These are phyloP conservation scores for Ylistrum balloti DNA, from an alignment of 1,140 invertebrate genomes.

Conservation along the genomic window DNA sequence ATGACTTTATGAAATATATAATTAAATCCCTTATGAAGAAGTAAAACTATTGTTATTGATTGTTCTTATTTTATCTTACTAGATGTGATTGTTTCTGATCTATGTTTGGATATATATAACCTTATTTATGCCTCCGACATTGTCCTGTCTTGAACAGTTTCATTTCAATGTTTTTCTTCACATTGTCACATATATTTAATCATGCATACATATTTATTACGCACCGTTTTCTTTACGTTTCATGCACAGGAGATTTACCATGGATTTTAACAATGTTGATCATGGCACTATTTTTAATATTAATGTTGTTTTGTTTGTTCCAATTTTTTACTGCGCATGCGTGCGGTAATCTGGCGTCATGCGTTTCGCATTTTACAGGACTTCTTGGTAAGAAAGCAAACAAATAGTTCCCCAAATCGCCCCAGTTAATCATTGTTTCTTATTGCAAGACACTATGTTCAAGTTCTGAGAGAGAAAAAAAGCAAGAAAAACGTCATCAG, in stretches of 20 bases:
- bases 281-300: background rate
- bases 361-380: conserved; percentile 24
- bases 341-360: conserved; percentile 22
- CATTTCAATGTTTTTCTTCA: no score
- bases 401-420: background rate
- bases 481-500: no score
- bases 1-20: no score
- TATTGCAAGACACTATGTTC: background rate
- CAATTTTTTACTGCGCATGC: background rate
- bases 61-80: no score
- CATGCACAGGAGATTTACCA: background rate
- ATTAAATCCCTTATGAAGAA: no score
- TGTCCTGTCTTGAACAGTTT: no score
- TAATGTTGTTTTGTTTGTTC: background rate
- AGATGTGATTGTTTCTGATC: no score
- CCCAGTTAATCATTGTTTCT: background rate
- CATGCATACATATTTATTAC: no score
- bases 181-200: no score
- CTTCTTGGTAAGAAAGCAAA: background rate
- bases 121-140: no score
- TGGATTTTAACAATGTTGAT: background rate
- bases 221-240: background rate
- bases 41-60: no score
- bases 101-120: no score
- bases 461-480: background rate